Evolutionary conservation across 2,888 invertebrate genomes (phyloP), one percentile per base, ranked within the genome.

Genomic region (Onthophagus sagittarius): DNA sequence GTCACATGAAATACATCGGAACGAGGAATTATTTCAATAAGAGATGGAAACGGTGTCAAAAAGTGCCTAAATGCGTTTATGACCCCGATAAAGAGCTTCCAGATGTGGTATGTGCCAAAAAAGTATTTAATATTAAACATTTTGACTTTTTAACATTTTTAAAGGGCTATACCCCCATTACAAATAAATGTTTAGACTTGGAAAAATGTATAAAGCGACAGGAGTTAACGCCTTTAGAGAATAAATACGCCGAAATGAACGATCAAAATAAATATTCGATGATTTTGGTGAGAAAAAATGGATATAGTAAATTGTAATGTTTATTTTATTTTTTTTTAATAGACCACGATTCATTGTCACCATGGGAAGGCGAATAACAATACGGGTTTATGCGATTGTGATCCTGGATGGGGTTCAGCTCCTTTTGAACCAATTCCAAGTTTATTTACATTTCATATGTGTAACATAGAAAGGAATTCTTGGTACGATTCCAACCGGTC

Each of bases 1-100:
- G 89, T 77, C 86, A 87, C 73, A 85, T 87, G 76, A 89, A 89
- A 75, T 89, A 89, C 80, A 86, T 87, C 70, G 89, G 88, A 0
- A 82, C 81, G 71, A 84, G 86, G 62, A 88, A 85, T 79, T 89
- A 83, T 77, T 89, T 86, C 78, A 88, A 88, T 78, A 75, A 79
- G 5, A 78, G 78, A 39, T 80, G 79, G 71, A 81, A 81, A 71
- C 78, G 80, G 67, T 86, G 86, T 74, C 82, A 85, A 75, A 78
- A 80, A 71, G 85, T 85, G 62, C 85, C 86, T 5, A 73, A 79
- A 15, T 86, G 86, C 76, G 77, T 82, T 62, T 79, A 81, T 2
- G 80, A 84, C 76, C 74, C 80, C 6, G 74, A 75, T n/a, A 82
- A 82, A 73, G 78, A 79, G 33, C 77, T 82, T 65, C 83, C 84